These are phyloP conservation scores for Rhabdomys pumilio DNA, from an alignment of 2,797 vertebrate genomes.

Conservation along the genomic window DNA sequence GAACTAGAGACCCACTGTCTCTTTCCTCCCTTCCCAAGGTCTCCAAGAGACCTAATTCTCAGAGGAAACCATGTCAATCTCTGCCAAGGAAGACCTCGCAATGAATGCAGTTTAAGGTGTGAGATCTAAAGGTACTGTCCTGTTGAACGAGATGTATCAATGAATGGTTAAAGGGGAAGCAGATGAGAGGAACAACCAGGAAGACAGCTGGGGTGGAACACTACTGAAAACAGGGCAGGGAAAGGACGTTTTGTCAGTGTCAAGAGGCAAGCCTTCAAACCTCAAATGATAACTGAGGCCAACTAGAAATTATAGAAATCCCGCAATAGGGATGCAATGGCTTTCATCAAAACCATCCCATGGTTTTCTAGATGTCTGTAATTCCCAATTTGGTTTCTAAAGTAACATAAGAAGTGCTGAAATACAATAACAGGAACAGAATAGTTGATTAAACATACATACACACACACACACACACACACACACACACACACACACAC, in stretches of 20 bases:
- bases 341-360: neutral
- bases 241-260: neutral
- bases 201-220: neutral
- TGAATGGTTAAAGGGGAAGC: neutral
- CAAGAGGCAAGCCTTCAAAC: conserved; percentile 51
- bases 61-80: neutral
- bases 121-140: neutral
- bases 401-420: conserved; percentile 63
- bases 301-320: conserved; percentile 12
- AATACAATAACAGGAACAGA: conserved; percentile 15
- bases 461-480: neutral
- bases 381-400: conserved; percentile 52
- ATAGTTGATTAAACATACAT: neutral
- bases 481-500: neutral
- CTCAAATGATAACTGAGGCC: neutral
- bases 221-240: neutral
- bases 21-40: neutral
- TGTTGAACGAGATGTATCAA: neutral
- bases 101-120: neutral
- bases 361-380: neutral
- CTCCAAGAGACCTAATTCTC: neutral
- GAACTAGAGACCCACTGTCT: neutral
- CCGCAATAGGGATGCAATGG: neutral
- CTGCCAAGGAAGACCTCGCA: neutral
- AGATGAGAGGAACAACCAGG: neutral